phyloP scores from a whole-genome alignment of 2,888 invertebrate genomes.

The Salticus scenicus region DNA sequence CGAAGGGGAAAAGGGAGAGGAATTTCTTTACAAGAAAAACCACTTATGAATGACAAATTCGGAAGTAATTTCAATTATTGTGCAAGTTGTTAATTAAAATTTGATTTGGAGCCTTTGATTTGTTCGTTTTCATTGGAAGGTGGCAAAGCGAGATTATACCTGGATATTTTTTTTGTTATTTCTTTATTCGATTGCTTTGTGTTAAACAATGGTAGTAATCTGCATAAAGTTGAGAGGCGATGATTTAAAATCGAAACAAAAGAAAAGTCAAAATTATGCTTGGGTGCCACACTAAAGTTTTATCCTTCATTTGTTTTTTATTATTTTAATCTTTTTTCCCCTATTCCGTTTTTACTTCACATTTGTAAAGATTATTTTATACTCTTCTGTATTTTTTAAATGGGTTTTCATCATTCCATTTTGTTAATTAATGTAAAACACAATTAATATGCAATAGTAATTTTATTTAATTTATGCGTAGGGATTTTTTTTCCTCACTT shows the following conservation, averaged over 20 bases:
- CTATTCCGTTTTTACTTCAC: background rate
- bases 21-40: constrained; percentile 24
- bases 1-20: constrained; percentile 8
- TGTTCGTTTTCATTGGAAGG: constrained; percentile 21
- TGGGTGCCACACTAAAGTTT: background rate
- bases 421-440: too few relatives aligned
- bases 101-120: constrained; percentile 11
- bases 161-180: background rate
- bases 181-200: background rate
- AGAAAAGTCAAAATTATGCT: background rate
- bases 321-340: background rate
- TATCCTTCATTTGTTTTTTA: background rate
- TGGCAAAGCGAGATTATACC: constrained; percentile 1
- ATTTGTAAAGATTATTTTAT: background rate
- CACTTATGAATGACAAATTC: constrained; percentile 37
- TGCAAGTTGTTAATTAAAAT: constrained; percentile 5
- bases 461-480: too few relatives aligned
- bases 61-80: constrained; percentile 16
- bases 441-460: too few relatives aligned
- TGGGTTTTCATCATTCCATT: too few relatives aligned
- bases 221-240: background rate
- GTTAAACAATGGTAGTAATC: background rate
- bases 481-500: too few relatives aligned
- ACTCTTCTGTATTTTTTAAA: too few relatives aligned
- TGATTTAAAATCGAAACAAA: constrained; percentile 1